Evolutionary conservation across 2,888 invertebrate genomes (phyloP), one percentile per base, ranked within the genome.

Genomic region (Acleris holmiana): DNA sequence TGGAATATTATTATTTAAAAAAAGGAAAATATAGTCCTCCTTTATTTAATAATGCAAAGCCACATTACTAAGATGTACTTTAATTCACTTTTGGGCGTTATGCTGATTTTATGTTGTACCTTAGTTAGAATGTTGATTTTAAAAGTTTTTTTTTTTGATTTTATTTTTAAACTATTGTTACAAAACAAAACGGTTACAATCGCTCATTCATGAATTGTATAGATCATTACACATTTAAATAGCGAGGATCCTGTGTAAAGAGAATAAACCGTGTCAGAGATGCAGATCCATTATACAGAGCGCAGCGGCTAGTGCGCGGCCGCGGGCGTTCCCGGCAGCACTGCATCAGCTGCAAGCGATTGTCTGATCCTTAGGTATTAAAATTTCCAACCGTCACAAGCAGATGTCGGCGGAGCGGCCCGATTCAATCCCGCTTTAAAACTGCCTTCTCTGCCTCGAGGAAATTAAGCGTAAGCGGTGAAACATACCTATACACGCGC

Each of bases 401-500:
- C 85, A 83, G 84, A 80, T 83, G 83, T 79, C 78, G 76, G 69
- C 71, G 67, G 66, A 69, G 77, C 76, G 71, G 69, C 71, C 73
- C 75, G 73, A 82, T 81, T 77, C 80, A 84, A 84, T 81, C 74
- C 71, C 73, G 71, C 70, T 77, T 76, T 82, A 73, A 78, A 81
- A 82, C 79, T 77, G 78, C 74, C 76, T 74, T 82, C 69, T 71
- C 74, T 77, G 75, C 72, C 73, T 65, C 65, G 65, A 70, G 71
- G 76, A 80, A 82, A 84, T 82, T 79, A 82, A 82, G 75, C 74
- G 67, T 70, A 72, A 75, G 64, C 71, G 67, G 69, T 67, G 67
- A 71, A 73, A 73, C 69, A 73, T 70, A 72, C 63, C 64, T 63
- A 60, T 49, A 61, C 35, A 35, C 41, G 49, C 70, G 68, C 67